Evolutionary conservation across 2,113 vertebrate species (phyloP).

Genomic region (Beaufortia kweichowensis): DNA sequence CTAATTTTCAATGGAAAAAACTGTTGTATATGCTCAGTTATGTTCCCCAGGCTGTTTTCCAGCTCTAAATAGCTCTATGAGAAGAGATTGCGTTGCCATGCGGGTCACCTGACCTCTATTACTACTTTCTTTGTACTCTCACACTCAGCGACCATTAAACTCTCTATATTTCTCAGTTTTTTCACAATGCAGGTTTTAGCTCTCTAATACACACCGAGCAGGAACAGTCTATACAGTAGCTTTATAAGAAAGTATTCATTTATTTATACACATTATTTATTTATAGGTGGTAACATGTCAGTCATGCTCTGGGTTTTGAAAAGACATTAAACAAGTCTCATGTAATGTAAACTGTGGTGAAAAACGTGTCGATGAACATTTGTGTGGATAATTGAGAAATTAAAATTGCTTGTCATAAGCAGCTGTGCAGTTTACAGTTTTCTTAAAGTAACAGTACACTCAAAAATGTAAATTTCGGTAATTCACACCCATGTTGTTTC

Average conservation of each 20-base stretch:
- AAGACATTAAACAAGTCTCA: not conserved
- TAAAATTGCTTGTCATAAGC: not conserved
- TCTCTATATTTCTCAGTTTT: not conserved
- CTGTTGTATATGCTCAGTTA: not conserved
- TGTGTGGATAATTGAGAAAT: not conserved
- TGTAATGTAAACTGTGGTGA: not conserved
- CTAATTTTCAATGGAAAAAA: too few relatives aligned
- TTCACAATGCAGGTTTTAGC: not conserved
- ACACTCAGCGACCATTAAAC: not conserved
- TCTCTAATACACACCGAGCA: not conserved
- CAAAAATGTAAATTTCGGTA: too few relatives aligned
- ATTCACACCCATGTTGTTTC: too few relatives aligned
- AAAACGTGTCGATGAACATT: not conserved
- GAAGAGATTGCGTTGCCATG: not conserved
- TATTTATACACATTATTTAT: not conserved
- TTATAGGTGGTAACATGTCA: not conserved
- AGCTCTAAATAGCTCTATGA: not conserved
- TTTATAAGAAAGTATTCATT: not conserved
- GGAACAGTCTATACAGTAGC: not conserved
- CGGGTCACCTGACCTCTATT: conserved; percentile 42
- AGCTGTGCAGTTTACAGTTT: not conserved
- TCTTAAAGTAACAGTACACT: not conserved
- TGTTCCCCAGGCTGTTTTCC: not conserved
- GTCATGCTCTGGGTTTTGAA: not conserved
- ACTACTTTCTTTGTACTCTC: conserved; percentile 38